Base-by-base conservation (phyloP, 2,888 invertebrate species). In the Tinea trinotella region DNA sequence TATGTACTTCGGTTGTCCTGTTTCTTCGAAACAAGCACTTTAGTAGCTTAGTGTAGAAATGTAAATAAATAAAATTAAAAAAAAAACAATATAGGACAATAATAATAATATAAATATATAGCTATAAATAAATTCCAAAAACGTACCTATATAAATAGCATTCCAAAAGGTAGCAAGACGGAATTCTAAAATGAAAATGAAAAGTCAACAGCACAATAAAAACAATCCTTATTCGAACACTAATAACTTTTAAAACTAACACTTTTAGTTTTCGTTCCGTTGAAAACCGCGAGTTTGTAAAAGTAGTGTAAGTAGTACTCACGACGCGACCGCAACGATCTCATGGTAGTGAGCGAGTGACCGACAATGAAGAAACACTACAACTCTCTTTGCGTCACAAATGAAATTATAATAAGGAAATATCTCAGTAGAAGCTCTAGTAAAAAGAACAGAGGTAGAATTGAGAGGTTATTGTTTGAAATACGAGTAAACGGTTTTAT, bases 281-380 rank as follows among this genome's bases (percentile, higher is more conserved):
- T 30, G n/a, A 30, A 22, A 30, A 30, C 12, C n/a, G 40, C 15
- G 13, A 40, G 12, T 40, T 40, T 40, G 40, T 40, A 40, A 40
- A 15, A 40, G 40, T 15, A 7, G 40, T 15, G 15, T 15, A 15
- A 40, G 13, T 15, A 13, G 10, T 13, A n/a, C 40, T 15, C 19
- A 13, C 5, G 63, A 64, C 65, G 70, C 76, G 76, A 65, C 76
- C 73, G 73, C 64, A 58, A 62, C 62, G 65, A 62, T 59, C 71
- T 69, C 74, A 77, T 76, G 80, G 70, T 77, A 74, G 69, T 74
- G 64, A 71, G 71, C 68, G 74, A 83, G 75, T 82, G 80, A 67
- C 65, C 62, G 66, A 50, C 57, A 58, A 59, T 60, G 59, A 55
- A 62, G 75, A 74, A 74, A 76, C 76, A 64, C 61, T 72, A 74